Evolutionary conservation across 1,140 invertebrate species (phyloP).

Genomic region (Drosophila nebulosa): DNA sequence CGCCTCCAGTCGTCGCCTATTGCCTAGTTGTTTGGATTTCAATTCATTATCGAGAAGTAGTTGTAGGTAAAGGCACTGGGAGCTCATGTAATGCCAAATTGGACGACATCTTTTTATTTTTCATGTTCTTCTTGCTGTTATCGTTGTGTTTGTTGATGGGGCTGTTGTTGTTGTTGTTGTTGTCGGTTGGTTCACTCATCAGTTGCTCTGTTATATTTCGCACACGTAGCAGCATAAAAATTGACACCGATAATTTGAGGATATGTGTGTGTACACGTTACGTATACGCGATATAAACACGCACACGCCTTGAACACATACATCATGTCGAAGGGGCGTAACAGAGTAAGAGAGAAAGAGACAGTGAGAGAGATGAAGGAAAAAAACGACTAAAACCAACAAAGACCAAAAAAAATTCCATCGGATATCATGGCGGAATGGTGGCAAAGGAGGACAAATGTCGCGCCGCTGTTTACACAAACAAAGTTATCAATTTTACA

Average conservation of each 20-base stretch:
- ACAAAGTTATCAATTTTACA: conserved; percentile 79
- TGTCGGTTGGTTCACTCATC: conserved; percentile 59
- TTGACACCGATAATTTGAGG: conserved; percentile 73
- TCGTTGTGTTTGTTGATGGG: conserved; percentile 22
- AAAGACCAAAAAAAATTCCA: background rate
- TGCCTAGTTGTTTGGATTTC: conserved; percentile 33
- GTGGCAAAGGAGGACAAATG: conserved; percentile 36
- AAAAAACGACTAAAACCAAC: background rate
- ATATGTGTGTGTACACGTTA: conserved; percentile 33
- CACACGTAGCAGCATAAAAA: conserved; percentile 79
- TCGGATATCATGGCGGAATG: background rate
- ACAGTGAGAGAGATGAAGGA: conserved; percentile 18
- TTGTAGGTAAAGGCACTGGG: conserved; percentile 49
- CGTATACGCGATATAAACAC: conserved; percentile 74
- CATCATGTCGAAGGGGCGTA: conserved; percentile 49
- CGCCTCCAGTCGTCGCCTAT: background rate
- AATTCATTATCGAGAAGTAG: conserved; percentile 63
- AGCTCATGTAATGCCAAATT: conserved; percentile 69
- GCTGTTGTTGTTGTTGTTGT: background rate
- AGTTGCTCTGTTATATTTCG: conserved; percentile 71
- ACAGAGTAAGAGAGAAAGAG: background rate
- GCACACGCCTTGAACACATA: conserved; percentile 71
- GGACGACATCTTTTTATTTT: conserved; percentile 67
- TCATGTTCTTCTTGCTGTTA: background rate
- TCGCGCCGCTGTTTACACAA: conserved; percentile 77